phyloP scores from a whole-genome alignment of 2,888 invertebrate genomes.

The Altica lythri region DNA sequence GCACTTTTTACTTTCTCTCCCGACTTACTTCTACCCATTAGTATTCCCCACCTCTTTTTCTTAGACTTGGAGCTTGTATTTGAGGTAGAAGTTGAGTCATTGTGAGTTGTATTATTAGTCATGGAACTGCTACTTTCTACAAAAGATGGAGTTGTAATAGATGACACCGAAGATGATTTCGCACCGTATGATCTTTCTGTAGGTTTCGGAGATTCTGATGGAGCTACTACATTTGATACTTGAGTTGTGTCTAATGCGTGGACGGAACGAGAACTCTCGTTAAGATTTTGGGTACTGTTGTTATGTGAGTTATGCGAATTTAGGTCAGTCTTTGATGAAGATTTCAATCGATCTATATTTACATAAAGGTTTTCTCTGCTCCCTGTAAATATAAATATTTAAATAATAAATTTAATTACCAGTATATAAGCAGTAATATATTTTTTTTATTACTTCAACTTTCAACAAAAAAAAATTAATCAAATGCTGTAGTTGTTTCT shows the following conservation, averaged over 20 bases:
- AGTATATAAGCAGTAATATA: too few relatives aligned
- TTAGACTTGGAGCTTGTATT: conserved; percentile 51
- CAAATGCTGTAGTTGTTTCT: too few relatives aligned
- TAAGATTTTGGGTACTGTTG: conserved; percentile 28
- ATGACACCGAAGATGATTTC: conserved; percentile 11
- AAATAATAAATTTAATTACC: not conserved
- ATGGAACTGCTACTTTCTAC: conserved; percentile 27
- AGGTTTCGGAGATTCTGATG: conserved; percentile 6
- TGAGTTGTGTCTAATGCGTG: conserved; percentile 31
- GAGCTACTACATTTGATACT: conserved; percentile 15
- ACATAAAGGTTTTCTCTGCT: conserved; percentile 54
- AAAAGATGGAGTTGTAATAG: conserved; percentile 28
- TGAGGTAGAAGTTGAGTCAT: conserved; percentile 41
- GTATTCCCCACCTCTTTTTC: conserved; percentile 71
- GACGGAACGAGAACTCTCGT: conserved; percentile 28
- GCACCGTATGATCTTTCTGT: conserved; percentile 3
- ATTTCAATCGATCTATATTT: conserved; percentile 46
- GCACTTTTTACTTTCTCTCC: conserved; percentile 68
- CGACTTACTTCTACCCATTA: conserved; percentile 66
- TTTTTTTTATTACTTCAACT: too few relatives aligned
- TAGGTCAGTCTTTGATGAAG: conserved; percentile 43
- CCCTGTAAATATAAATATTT: conserved; percentile 22
- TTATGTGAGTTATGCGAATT: conserved; percentile 32
- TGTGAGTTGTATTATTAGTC: conserved; percentile 35
- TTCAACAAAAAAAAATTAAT: too few relatives aligned